phyloP scores from a whole-genome alignment of 2,888 invertebrate species.

The Torymus aiolomorphi region DNA sequence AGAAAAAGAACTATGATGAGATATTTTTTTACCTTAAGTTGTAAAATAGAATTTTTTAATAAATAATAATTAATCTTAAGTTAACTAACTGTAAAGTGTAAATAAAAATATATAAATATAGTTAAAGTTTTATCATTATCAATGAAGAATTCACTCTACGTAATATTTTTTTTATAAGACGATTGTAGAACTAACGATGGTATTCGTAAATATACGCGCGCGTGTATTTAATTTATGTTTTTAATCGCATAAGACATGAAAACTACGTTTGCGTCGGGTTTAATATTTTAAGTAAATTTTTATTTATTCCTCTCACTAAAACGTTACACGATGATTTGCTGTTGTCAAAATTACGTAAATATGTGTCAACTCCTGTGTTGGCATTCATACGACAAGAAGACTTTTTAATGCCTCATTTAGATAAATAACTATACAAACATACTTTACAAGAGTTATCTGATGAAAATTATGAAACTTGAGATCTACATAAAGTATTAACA shows the following conservation, averaged over 20 bases:
- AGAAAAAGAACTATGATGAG: too few relatives aligned
- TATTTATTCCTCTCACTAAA: constrained; percentile 22
- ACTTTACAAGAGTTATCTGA: too few relatives aligned
- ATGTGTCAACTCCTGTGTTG: constrained; percentile 18
- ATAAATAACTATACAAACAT: too few relatives aligned
- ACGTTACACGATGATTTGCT: constrained; percentile 31
- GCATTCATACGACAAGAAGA: constrained; percentile 33
- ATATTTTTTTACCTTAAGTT: too few relatives aligned
- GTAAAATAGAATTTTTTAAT: too few relatives aligned
- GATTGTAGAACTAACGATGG: constrained; percentile 1
- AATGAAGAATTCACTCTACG: too few relatives aligned
- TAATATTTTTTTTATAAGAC: constrained; percentile 14
- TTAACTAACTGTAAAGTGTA: too few relatives aligned
- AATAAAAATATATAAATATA: too few relatives aligned
- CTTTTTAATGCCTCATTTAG: constrained; percentile 15
- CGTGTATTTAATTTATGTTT: constrained; percentile 27
- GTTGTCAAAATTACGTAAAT: not conserved
- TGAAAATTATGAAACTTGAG: too few relatives aligned
- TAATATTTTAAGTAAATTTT: constrained; percentile 26
- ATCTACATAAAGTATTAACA: too few relatives aligned
- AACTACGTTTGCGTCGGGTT: constrained; percentile 11
- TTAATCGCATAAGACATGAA: constrained; percentile 2
- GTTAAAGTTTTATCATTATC: too few relatives aligned
- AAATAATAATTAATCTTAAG: too few relatives aligned
- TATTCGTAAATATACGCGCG: constrained; percentile 22